Conservation (phyloP, 2,113 vertebrate genomes). For the Lanius ludovicianus region DNA sequence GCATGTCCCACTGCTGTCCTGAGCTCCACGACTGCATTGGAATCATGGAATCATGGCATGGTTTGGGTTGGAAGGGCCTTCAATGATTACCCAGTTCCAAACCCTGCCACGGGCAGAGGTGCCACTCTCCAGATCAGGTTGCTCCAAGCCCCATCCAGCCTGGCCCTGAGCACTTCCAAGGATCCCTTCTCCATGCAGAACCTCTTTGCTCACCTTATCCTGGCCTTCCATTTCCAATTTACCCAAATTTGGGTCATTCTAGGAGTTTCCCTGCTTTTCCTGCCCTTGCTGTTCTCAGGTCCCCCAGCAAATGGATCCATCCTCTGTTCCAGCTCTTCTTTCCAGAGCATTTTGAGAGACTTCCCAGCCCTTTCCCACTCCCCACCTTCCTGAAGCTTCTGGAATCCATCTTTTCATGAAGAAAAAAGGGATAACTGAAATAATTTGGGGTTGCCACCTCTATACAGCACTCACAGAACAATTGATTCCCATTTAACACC, state of each 20-base stretch:
- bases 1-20: not conserved
- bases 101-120: not conserved
- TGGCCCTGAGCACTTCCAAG: not conserved
- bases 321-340: not conserved
- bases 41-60: not conserved
- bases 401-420: not conserved
- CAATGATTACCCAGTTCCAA: not conserved
- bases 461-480: not conserved
- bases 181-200: not conserved
- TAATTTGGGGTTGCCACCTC: not conserved
- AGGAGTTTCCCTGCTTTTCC: not conserved
- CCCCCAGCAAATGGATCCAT: not conserved
- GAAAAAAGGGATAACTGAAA: not conserved
- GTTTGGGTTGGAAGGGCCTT: not conserved
- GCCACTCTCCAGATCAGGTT: not conserved
- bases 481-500: not conserved
- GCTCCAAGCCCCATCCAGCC: not conserved
- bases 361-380: not conserved
- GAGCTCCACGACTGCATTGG: not conserved
- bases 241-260: not conserved
- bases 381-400: not conserved
- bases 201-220: not conserved
- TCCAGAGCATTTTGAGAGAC: not conserved
- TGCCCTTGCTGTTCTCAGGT: not conserved
- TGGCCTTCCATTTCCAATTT: not conserved